Conservation (phyloP, 2,113 vertebrate species). For the Dolichotis patagonum region DNA sequence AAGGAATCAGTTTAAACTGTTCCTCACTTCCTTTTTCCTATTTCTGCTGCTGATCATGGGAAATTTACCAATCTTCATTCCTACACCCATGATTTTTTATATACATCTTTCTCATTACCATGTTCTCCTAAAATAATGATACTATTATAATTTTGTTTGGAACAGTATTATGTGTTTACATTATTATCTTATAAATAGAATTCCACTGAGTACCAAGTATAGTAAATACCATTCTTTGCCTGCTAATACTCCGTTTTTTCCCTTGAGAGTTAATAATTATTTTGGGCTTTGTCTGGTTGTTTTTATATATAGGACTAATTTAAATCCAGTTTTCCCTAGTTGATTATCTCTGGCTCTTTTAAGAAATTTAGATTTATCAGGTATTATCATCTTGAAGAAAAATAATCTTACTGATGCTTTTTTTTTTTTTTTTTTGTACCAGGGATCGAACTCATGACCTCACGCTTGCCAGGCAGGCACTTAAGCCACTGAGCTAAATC, state of each 20-base stretch:
- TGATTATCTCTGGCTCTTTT: neutral
- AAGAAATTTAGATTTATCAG: conserved; percentile 23
- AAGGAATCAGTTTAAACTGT: neutral
- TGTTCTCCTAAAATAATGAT: conserved; percentile 46
- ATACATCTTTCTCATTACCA: neutral
- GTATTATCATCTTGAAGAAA: conserved; percentile 9
- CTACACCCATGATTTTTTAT: neutral
- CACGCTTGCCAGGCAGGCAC: too few relatives aligned
- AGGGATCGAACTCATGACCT: too few relatives aligned
- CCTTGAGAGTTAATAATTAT: neutral
- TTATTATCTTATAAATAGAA: neutral
- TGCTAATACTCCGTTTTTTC: neutral
- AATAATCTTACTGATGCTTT: neutral
- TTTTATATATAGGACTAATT: neutral
- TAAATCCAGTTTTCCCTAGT: neutral
- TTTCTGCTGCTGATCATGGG: neutral
- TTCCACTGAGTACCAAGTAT: neutral
- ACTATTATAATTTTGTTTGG: neutral
- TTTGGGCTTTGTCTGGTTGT: conserved; percentile 8
- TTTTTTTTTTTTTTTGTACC: too few relatives aligned
- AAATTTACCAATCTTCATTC: neutral
- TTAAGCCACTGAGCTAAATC: too few relatives aligned
- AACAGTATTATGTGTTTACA: conserved; percentile 17
- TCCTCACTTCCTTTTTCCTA: neutral
- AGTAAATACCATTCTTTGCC: conserved; percentile 11